These are phyloP conservation scores for Dryocosmus kuriphilus DNA, from an alignment of 2,888 invertebrate genomes.

Conservation along the genomic window DNA sequence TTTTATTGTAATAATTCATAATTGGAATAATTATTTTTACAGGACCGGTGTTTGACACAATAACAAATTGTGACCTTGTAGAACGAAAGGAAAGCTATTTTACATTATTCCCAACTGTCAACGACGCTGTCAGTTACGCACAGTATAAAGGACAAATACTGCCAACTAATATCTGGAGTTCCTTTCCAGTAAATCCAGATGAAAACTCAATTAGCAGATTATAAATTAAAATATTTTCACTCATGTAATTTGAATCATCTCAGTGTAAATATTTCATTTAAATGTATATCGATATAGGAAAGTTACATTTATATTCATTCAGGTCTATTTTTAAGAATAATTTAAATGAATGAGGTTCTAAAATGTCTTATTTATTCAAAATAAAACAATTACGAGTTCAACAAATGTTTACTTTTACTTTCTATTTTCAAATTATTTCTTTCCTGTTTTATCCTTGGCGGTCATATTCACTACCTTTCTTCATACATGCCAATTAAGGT, in stretches of 20 bases:
- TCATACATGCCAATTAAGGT: too few species aligned
- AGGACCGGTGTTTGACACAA: conserved; percentile 84
- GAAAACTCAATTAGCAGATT: conserved; percentile 61
- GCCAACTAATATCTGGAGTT: conserved; percentile 63
- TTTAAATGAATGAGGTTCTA: not conserved
- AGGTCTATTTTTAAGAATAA: not conserved
- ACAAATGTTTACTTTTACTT: too few species aligned
- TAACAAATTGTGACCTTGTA: conserved; percentile 81
- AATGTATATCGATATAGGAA: not conserved
- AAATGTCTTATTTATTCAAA: not conserved
- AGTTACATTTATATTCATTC: not conserved
- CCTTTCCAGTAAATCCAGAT: conserved; percentile 55
- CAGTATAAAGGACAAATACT: conserved; percentile 64
- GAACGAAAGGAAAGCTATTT: conserved; percentile 80
- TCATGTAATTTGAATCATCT: not conserved
- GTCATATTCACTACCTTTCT: too few species aligned
- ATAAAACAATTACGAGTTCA: not conserved
- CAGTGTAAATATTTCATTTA: conserved; percentile 39
- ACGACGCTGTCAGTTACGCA: conserved; percentile 82
- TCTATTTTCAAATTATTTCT: too few species aligned
- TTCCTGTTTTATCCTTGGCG: too few species aligned
- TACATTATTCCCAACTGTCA: conserved; percentile 84
- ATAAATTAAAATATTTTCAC: conserved; percentile 46
- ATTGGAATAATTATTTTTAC: conserved; percentile 57
- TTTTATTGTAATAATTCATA: not conserved